These are phyloP conservation scores for Rhagoletis pomonella DNA, from an alignment of 1,140 invertebrate genomes.

Conservation along the genomic window DNA sequence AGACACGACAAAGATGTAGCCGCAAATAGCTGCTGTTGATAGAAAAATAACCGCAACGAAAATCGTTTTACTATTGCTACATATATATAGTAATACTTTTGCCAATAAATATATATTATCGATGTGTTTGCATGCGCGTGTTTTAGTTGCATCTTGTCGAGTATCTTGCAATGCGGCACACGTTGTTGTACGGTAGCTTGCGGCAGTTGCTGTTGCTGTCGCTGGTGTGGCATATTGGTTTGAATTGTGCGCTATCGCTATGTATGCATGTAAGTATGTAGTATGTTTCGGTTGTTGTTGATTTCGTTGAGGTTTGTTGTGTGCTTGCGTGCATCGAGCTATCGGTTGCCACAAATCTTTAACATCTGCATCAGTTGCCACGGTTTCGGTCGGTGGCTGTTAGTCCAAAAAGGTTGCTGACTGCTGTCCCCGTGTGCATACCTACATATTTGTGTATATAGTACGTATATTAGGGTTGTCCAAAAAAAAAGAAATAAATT, in stretches of 20 bases:
- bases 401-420: conserved; percentile 13
- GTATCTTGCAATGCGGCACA: neutral
- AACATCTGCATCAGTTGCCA: conserved; percentile 53
- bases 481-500: too few species aligned
- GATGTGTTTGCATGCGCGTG: neutral
- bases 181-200: conserved; percentile 43
- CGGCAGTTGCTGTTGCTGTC: conserved; percentile 14
- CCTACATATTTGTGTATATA: too few species aligned
- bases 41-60: neutral
- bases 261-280: too few species aligned
- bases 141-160: too few species aligned
- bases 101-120: too few species aligned
- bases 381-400: conserved; percentile 13
- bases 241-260: conserved; percentile 3
- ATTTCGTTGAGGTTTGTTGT: neutral
- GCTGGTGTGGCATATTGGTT: conserved; percentile 30
- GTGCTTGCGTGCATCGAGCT: neutral
- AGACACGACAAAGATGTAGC: conserved; percentile 30
- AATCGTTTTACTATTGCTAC: neutral
- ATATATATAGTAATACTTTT: neutral
- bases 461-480: too few species aligned
- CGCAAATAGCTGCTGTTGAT: conserved; percentile 41
- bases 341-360: conserved; percentile 42
- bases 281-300: neutral
- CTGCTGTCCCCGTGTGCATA: too few species aligned